A percentile compares a stretch with the other conserved stretches of the same genome.
These are phyloP conservation scores for Aythya baeri DNA, from an alignment of 2,113 vertebrate genomes.

Conservation along the genomic window DNA sequence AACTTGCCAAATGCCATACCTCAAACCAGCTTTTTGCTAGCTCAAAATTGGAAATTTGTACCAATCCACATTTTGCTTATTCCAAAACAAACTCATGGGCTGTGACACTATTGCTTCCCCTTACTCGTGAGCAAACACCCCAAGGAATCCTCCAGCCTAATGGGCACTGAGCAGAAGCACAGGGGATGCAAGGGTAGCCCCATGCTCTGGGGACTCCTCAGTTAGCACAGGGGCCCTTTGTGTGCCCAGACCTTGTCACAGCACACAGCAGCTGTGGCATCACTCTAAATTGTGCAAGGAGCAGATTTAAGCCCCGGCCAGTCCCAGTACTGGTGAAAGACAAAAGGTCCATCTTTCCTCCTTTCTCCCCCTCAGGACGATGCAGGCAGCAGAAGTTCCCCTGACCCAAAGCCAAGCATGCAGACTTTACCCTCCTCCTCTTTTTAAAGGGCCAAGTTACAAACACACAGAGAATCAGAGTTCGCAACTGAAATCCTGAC, in stretches of 20 bases:
- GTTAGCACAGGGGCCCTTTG: not conserved
- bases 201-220: not conserved
- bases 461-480: not conserved
- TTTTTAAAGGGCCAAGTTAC: not conserved
- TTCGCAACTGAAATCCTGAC: not conserved
- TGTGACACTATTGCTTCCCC: not conserved
- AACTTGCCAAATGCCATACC: not conserved
- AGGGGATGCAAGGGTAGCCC: not conserved
- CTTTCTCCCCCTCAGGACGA: not conserved
- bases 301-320: not conserved
- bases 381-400: not conserved
- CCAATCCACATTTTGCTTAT: not conserved
- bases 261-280: not conserved
- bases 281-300: not conserved
- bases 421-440: not conserved
- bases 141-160: not conserved
- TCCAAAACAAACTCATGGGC: not conserved
- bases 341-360: not conserved
- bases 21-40: not conserved
- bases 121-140: not conserved
- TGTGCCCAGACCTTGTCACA: not conserved
- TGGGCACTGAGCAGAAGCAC: not conserved
- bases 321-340: not conserved
- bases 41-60: not conserved
- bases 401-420: not conserved